These are phyloP conservation scores for Isaurus tuberculatus DNA, from an alignment of 92 coral and sea anemone genomes.

Conservation along the genomic window DNA sequence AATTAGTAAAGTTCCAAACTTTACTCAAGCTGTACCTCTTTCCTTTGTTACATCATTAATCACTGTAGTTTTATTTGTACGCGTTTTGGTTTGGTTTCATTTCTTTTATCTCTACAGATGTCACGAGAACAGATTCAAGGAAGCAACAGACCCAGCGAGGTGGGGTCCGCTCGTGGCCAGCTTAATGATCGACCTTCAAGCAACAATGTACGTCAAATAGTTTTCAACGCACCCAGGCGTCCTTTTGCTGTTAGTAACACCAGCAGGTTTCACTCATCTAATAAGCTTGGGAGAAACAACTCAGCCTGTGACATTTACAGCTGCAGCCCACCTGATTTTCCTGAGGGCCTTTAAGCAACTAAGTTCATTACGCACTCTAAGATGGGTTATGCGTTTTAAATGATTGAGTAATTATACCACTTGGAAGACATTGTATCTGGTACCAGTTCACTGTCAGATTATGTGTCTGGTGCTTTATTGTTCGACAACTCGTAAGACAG, in stretches of 20 bases:
- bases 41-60: no score
- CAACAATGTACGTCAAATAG: conserved; percentile 31
- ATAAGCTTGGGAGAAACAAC: conserved; percentile 16
- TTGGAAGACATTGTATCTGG: not conserved
- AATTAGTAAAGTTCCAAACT: no score
- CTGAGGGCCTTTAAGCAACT: conserved; percentile 20
- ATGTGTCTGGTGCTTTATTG: not conserved
- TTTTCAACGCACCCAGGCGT: conserved; percentile 39
- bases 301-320: conserved; percentile 32
- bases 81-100: not conserved
- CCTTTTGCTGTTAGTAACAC: conserved; percentile 18
- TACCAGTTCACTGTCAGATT: not conserved
- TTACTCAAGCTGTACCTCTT: no score
- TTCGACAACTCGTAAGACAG: not conserved
- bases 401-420: not conserved
- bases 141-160: conserved; percentile 5
- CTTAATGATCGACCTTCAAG: conserved; percentile 3
- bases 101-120: conserved; percentile 2
- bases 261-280: not conserved
- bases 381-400: not conserved
- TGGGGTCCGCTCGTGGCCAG: not conserved
- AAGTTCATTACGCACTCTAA: not conserved
- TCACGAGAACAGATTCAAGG: not conserved
- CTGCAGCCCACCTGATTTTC: conserved; percentile 39
- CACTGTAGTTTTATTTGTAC: no score